Evolutionary conservation across 2,113 vertebrate species (phyloP).

Genomic region (Centropus bengalensis): DNA sequence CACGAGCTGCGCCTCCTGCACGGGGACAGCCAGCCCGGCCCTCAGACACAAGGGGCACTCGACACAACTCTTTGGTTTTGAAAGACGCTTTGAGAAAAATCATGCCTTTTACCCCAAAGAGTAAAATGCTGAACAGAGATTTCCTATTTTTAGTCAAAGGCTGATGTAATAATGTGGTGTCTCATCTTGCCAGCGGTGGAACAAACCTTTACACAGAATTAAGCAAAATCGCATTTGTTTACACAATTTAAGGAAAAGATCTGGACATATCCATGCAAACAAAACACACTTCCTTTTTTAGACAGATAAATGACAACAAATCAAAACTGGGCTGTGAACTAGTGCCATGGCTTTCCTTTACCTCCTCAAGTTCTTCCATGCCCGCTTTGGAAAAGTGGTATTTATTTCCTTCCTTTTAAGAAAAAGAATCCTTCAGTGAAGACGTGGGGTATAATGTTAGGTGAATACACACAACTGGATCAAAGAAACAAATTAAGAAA

Average conservation of each 20-base stretch:
- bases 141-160: conserved; percentile 3
- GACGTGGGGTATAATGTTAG: background rate
- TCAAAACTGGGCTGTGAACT: background rate
- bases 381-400: background rate
- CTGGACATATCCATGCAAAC: background rate
- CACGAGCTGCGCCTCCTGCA: conserved; percentile 37
- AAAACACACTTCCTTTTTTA: background rate
- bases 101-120: background rate
- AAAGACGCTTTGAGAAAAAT: conserved; percentile 26
- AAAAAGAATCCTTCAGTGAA: background rate
- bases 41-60: background rate
- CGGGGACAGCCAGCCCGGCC: background rate
- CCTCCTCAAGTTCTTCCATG: background rate
- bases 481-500: background rate
- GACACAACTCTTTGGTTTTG: background rate
- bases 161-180: background rate
- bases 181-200: background rate
- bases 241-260: background rate
- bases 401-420: background rate
- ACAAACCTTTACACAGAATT: background rate
- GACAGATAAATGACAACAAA: background rate
- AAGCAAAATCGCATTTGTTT: background rate
- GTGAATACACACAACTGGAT: background rate
- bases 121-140: background rate
- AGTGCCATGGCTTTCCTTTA: background rate